These are phyloP conservation scores for Orthonyx spaldingii DNA, from an alignment of 2,113 vertebrate genomes.

Conservation along the genomic window DNA sequence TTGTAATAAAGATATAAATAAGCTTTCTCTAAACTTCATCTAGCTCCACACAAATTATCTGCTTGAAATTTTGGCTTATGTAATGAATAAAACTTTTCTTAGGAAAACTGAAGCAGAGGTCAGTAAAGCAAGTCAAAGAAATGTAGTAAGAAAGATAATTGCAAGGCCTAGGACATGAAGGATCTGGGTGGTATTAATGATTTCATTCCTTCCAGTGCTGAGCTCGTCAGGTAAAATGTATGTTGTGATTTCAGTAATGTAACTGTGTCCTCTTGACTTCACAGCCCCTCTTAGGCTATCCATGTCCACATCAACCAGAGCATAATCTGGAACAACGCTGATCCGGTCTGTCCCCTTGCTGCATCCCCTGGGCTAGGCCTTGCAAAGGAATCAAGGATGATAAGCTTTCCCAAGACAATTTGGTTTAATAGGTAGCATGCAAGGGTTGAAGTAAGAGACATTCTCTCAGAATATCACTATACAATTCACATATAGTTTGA, in stretches of 20 bases:
- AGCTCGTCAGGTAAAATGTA: background rate
- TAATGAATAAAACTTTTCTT: background rate
- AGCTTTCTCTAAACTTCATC: background rate
- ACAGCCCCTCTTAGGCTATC: background rate
- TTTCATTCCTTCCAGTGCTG: background rate
- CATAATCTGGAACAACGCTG: background rate
- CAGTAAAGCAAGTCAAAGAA: background rate
- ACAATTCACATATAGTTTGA: background rate
- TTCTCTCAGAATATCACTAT: background rate
- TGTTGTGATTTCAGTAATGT: background rate
- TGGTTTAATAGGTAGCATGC: background rate
- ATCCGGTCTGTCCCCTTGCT: background rate
- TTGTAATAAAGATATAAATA: background rate
- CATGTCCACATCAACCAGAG: background rate
- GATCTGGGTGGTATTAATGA: background rate
- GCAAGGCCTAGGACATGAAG: background rate
- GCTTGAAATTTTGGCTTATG: background rate
- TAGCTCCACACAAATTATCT: background rate
- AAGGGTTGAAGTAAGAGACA: background rate
- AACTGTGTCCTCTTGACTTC: background rate
- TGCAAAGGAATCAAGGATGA: background rate
- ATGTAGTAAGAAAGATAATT: background rate
- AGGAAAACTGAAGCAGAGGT: background rate
- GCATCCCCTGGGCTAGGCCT: background rate
- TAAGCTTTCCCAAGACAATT: background rate